A percentile compares a stretch with the other conserved stretches of the same genome.
Conservation (phyloP, 1,140 invertebrate species). For the Euwallacea similis region DNA sequence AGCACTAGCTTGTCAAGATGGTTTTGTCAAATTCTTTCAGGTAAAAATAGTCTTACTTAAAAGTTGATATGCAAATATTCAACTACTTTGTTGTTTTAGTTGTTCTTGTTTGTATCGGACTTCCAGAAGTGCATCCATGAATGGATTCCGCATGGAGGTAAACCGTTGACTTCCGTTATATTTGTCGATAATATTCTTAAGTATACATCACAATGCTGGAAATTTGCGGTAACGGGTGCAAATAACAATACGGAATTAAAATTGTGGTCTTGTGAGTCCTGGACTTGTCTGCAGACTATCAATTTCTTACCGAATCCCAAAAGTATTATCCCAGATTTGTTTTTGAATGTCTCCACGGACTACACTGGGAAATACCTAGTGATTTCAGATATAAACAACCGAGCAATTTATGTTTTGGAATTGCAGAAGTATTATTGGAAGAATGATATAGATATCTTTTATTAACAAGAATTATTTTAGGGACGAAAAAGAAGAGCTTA, state of each 20-base stretch:
- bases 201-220: conserved; percentile 88
- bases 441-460: not conserved
- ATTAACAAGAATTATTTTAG: conserved; percentile 48
- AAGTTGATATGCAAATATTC: not conserved
- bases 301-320: conserved; percentile 62
- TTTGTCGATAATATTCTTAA: conserved; percentile 91
- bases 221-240: conserved; percentile 88
- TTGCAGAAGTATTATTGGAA: conserved; percentile 53
- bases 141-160: conserved; percentile 87
- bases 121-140: conserved; percentile 81
- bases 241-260: conserved; percentile 89
- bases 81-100: conserved; percentile 71
- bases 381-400: conserved; percentile 79
- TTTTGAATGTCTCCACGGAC: conserved; percentile 77
- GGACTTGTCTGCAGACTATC: conserved; percentile 89
- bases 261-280: conserved; percentile 91
- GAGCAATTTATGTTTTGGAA: conserved; percentile 77
- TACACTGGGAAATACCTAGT: conserved; percentile 79
- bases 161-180: conserved; percentile 81
- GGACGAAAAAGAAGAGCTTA: conserved; percentile 57
- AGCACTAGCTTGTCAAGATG: conserved; percentile 84
- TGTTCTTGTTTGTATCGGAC: conserved; percentile 64
- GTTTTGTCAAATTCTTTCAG: conserved; percentile 90
- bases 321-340: conserved; percentile 50
- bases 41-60: conserved; percentile 52